Evolutionary conservation across 2,113 vertebrate genomes (phyloP).

Genomic region (Hypanus sabinus): DNA sequence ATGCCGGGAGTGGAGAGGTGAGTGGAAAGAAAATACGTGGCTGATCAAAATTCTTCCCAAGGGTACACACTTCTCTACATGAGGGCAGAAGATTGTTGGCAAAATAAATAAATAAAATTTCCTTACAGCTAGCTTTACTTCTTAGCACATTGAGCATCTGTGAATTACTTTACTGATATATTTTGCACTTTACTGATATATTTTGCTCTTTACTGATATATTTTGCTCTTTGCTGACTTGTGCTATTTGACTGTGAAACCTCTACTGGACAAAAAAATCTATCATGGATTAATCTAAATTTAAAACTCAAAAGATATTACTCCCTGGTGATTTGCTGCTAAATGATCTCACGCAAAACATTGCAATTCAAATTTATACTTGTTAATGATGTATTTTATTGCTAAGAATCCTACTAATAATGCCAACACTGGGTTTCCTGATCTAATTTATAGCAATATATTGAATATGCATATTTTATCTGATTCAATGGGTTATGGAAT

Average conservation of each 20-base stretch:
- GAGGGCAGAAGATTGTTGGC: not conserved
- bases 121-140: not conserved
- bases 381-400: not conserved
- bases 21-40: not conserved
- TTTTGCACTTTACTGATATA: slow-evolving; percentile 27
- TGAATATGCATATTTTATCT: not conserved
- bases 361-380: not conserved
- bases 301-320: not conserved
- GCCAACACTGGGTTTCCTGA: not conserved
- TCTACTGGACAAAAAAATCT: not conserved
- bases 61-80: not conserved
- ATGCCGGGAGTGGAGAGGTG: not conserved
- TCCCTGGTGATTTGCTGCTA: not conserved
- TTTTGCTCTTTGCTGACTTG: slow-evolving; percentile 23
- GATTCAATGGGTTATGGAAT: not conserved
- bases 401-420: too few relatives aligned
- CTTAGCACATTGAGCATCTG: not conserved
- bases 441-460: not conserved
- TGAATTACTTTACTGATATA: too few relatives aligned
- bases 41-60: not conserved
- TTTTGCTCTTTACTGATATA: too few relatives aligned
- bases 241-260: not conserved
- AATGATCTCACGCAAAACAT: not conserved
- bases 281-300: slow-evolving; percentile 11
- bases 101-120: not conserved